These are phyloP conservation scores for Belonocnema kinseyi DNA, from an alignment of 1,140 invertebrate species.

Conservation along the genomic window DNA sequence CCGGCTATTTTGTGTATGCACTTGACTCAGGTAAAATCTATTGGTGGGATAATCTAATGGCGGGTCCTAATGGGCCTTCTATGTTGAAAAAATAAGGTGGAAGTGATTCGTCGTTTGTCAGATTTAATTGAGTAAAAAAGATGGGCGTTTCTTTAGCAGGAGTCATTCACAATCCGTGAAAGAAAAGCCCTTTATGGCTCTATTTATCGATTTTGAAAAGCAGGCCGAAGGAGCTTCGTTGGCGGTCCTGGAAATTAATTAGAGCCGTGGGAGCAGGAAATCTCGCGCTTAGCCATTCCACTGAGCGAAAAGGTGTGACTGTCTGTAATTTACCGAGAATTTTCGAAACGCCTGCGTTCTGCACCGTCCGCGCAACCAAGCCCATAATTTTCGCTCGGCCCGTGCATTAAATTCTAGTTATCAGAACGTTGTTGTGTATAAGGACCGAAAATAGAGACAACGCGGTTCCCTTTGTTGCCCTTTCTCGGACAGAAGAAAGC, in stretches of 20 bases:
- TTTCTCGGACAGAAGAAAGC: conserved; percentile 42
- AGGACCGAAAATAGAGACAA: conserved; percentile 52
- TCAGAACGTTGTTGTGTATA: conserved; percentile 41
- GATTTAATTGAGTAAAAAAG: conserved; percentile 17
- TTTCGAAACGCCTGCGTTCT: conserved; percentile 49
- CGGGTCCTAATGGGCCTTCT: background rate
- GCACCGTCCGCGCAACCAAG: conserved; percentile 37
- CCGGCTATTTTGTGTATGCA: too few species aligned
- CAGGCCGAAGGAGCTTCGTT: conserved; percentile 45
- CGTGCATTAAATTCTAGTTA: conserved; percentile 67
- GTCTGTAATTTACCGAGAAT: conserved; percentile 59
- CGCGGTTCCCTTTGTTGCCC: conserved; percentile 49
- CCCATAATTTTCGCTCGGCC: conserved; percentile 58
- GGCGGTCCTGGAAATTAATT: conserved; percentile 56
- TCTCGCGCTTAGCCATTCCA: conserved; percentile 41
- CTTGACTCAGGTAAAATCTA: too few species aligned
- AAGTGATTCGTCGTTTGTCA: conserved; percentile 21
- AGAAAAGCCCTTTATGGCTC: conserved; percentile 17
- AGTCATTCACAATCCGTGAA: background rate
- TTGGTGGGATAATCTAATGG: too few species aligned
- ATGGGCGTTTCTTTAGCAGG: background rate
- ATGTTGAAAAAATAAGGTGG: background rate
- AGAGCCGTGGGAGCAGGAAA: conserved; percentile 50
- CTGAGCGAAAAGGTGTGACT: conserved; percentile 52
- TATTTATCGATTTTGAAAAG: conserved; percentile 26